These are phyloP conservation scores for Ophioninae sp. DNA, from an alignment of 2,888 invertebrate species.

Conservation along the genomic window DNA sequence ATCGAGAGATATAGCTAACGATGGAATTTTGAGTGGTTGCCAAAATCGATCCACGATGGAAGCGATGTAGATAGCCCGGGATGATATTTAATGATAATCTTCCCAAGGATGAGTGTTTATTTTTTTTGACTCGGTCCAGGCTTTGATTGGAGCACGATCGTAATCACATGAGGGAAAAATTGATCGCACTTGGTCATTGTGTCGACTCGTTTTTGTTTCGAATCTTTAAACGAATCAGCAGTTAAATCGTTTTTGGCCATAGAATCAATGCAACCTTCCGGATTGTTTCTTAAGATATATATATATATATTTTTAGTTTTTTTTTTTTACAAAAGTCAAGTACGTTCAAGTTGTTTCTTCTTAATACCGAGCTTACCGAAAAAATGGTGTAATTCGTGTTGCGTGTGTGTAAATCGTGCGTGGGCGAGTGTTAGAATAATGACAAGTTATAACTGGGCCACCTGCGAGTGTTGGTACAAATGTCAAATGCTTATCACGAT, in stretches of 20 bases:
- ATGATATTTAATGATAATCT: constrained; percentile 19
- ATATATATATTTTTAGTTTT: too few relatives aligned
- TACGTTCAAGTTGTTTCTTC: constrained; percentile 5
- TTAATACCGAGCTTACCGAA: constrained; percentile 3
- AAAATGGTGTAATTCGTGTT: background rate
- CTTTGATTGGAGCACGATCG: background rate
- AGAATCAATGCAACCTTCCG: background rate
- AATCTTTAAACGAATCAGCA: background rate
- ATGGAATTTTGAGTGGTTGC: background rate
- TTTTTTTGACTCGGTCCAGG: background rate
- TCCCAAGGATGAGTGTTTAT: background rate
- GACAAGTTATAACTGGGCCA: background rate
- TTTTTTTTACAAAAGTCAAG: background rate
- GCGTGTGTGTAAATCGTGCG: background rate
- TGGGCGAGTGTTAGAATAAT: background rate
- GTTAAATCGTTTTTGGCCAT: background rate
- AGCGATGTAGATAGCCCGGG: constrained; percentile 9
- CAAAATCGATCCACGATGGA: background rate
- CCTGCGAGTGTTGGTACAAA: constrained; percentile 5
- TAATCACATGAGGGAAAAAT: background rate
- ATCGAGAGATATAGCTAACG: background rate
- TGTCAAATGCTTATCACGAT: constrained; percentile 21
- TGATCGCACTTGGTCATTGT: background rate
- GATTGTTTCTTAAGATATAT: background rate
- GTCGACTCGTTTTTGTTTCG: background rate